Percentiles rank a stretch among this genome's conserved stretches.
Conservation (phyloP, 2,113 vertebrate species). For the Ornithorhynchus anatinus region DNA sequence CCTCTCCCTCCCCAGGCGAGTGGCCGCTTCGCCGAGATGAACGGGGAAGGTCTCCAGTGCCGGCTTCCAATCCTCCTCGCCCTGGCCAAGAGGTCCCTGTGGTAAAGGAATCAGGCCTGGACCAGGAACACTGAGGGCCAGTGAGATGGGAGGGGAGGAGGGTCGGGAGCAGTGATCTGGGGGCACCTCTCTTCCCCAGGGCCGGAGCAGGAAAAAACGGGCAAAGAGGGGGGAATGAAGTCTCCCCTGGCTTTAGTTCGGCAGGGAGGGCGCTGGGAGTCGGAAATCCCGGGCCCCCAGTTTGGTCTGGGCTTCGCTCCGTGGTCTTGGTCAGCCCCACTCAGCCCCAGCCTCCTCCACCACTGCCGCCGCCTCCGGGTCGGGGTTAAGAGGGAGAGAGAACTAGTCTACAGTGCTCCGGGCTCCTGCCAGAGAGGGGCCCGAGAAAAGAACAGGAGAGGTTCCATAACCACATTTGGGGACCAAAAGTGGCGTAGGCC, state of each 20-base stretch:
- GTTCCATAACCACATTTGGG: too few species aligned
- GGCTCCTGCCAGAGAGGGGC: neutral
- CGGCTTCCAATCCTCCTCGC: too few species aligned
- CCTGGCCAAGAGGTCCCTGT: too few species aligned
- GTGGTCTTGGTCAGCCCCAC: constrained; percentile 17
- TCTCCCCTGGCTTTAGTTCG: neutral
- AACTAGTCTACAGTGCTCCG: too few species aligned
- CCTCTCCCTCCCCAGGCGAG: neutral
- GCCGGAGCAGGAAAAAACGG: neutral
- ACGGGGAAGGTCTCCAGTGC: neutral
- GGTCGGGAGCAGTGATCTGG: neutral
- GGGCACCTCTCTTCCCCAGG: neutral
- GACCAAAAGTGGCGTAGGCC: neutral
- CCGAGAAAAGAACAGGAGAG: too few species aligned
- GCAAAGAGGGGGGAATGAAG: neutral
- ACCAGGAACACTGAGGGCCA: neutral
- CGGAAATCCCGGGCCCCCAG: neutral
- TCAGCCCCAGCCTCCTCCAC: too few species aligned
- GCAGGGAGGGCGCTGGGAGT: neutral
- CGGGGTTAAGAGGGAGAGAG: neutral
- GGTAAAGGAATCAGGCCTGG: too few species aligned
- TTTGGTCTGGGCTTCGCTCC: neutral
- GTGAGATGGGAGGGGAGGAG: neutral
- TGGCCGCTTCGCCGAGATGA: neutral
- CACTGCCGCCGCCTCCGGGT: too few species aligned